Base-by-base conservation (phyloP, 1,140 invertebrate species). In the Drosophila arawakana region DNA sequence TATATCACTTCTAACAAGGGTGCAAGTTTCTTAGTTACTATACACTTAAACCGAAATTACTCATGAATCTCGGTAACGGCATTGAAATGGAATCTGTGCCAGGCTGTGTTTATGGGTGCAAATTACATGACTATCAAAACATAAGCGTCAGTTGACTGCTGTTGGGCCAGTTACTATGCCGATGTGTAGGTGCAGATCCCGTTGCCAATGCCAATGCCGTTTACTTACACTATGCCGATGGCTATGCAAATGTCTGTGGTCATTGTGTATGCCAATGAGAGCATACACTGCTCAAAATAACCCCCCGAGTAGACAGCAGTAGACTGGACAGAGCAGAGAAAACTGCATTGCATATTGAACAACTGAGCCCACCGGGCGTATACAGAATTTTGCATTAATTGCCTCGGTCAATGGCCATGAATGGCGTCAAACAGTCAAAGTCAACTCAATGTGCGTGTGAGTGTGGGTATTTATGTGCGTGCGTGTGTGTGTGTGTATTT, bases 41-140 rank as follows among this genome's bases (percentile, higher is more conserved):
- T n/a, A n/a, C 63, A 68, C 63, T 73, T 73, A 30, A 69, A 69
- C 21, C 10, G 43, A 46, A 39, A 13, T 13, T 15, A n/a, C 11
- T 25, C 4, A 52, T 58, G 66, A 46, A 43, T 69, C 58, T 18
- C 9, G n/a, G 7, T 25, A 30, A 25, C 35, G 34, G 49, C 34
- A 68, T 47, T 47, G 43, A 49, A 41, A 18, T 15, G 10, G 30
- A 58, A 57, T 55, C 46, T 57, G 58, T 13, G 21, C 44, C 37
- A 30, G 54, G 21, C 60, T 75, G 55, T 86, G 82, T 83, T 82
- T 86, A 88, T 82, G 83, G 80, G 62, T 83, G 82, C 83, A 86
- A 86, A 86, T 86, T 86, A 86, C 82, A 86, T 80, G 80, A 76
- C 83, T 80, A 86, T 86, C 82, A 86, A 88, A 86, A 88, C 82